These are phyloP conservation scores for Frieseomelitta varia DNA, from an alignment of 1,140 invertebrate genomes.

Conservation along the genomic window DNA sequence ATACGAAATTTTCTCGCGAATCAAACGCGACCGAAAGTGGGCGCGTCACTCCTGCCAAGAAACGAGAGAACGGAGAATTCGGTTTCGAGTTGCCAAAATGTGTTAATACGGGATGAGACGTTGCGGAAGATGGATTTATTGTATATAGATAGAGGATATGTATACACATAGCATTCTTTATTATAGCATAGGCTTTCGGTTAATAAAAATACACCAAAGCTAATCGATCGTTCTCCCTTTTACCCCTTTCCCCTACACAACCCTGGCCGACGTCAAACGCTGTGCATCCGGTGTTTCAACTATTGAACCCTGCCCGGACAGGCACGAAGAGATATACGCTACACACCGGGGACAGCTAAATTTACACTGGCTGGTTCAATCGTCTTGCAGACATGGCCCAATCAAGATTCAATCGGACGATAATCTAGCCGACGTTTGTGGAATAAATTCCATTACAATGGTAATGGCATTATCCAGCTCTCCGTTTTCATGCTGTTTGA, in stretches of 20 bases:
- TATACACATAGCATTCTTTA: slow-evolving; percentile 75
- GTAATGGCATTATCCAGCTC: not conserved
- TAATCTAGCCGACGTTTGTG: not conserved
- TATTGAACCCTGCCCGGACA: not conserved
- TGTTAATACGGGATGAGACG: slow-evolving; percentile 62
- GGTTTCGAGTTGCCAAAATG: slow-evolving; percentile 74
- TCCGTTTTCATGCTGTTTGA: not conserved
- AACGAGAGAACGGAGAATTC: slow-evolving; percentile 50
- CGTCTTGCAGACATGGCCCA: slow-evolving; percentile 11
- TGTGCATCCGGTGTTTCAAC: not conserved
- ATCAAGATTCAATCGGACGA: slow-evolving; percentile 24
- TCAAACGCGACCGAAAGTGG: slow-evolving; percentile 37
- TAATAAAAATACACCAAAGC: slow-evolving; percentile 73
- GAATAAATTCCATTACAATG: slow-evolving; percentile 14
- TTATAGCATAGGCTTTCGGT: slow-evolving; percentile 72
- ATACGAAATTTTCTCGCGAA: slow-evolving; percentile 49
- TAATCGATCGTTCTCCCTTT: not conserved
- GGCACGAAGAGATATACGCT: not conserved
- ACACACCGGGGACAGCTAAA: not conserved
- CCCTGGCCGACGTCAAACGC: not conserved
- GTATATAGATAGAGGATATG: slow-evolving; percentile 76
- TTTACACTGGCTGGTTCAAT: slow-evolving; percentile 9
- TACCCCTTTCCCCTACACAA: too few relatives aligned
- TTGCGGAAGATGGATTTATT: slow-evolving; percentile 69
- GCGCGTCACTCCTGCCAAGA: slow-evolving; percentile 77